Conservation (phyloP, 1,140 invertebrate species). For the Euwallacea fornicatus region DNA sequence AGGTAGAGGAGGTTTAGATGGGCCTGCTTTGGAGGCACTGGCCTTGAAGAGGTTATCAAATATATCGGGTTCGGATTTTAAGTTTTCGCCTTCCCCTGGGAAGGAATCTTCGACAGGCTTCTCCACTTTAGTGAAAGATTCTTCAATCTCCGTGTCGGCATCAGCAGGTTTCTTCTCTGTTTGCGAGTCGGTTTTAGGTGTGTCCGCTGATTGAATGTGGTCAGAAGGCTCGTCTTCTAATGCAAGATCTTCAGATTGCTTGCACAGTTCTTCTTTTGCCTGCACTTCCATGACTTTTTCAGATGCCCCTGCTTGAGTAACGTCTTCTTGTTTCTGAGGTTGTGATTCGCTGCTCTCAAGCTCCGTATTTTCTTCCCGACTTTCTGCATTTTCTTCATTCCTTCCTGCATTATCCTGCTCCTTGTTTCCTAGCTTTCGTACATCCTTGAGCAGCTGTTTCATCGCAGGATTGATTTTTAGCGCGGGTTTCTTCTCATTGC, state of each 20-base stretch:
- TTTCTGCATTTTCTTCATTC: constrained; percentile 2
- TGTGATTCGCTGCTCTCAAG: not conserved
- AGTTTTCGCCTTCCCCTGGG: not conserved
- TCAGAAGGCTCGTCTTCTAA: not conserved
- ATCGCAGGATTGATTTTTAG: constrained; percentile 35
- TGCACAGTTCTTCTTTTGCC: constrained; percentile 2
- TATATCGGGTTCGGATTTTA: constrained; percentile 14
- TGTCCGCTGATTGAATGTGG: too few relatives aligned
- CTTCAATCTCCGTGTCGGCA: not conserved
- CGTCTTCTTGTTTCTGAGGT: constrained; percentile 5
- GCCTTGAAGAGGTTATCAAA: constrained; percentile 38
- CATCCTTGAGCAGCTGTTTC: constrained; percentile 34
- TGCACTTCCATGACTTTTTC: not conserved
- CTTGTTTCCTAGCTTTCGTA: constrained; percentile 18
- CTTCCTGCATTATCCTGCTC: constrained; percentile 2
- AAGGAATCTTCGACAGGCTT: not conserved
- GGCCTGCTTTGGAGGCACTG: constrained; percentile 6
- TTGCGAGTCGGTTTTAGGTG: not conserved
- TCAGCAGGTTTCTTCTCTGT: not conserved
- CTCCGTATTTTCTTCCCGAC: not conserved
- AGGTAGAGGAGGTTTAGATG: not conserved
- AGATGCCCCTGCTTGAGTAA: not conserved
- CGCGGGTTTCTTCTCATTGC: constrained; percentile 35
- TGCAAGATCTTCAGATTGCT: constrained; percentile 2
- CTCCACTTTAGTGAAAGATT: not conserved